Evolutionary conservation across 53 echinoderm and acorn worm genomes (phyloP).

Genomic region (Antedon mediterranea): DNA sequence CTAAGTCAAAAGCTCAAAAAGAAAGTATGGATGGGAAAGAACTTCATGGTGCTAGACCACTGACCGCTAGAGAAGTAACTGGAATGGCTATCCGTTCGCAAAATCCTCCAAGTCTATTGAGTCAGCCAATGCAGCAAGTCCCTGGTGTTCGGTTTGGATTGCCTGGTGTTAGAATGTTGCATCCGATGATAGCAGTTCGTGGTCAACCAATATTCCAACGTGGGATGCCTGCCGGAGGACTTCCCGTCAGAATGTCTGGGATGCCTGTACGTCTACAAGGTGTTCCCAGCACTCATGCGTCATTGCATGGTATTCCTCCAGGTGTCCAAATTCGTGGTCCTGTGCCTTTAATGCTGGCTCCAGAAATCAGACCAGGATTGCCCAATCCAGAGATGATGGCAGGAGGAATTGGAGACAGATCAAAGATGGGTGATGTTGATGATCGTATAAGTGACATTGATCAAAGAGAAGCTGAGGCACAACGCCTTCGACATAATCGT

Average conservation of each 20-base stretch:
- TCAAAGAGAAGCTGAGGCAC: background rate
- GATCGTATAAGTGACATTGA: background rate
- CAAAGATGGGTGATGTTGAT: conserved; percentile 1
- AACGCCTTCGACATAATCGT: background rate
- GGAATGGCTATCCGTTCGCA: background rate
- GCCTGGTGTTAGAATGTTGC: conserved; percentile 32
- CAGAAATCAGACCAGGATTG: background rate
- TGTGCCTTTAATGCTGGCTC: background rate
- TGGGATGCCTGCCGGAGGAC: conserved; percentile 14
- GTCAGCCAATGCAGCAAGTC: background rate
- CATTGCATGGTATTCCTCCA: background rate
- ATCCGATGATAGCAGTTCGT: conserved; percentile 27
- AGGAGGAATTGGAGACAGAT: background rate
- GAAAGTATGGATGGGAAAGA: background rate
- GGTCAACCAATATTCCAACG: conserved; percentile 30
- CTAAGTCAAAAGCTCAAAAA: background rate
- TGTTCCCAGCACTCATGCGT: no score
- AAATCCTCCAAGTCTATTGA: background rate
- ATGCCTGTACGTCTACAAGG: background rate
- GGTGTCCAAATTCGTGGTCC: background rate
- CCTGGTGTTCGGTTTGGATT: conserved; percentile 6
- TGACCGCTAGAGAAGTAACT: background rate
- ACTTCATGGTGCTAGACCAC: background rate
- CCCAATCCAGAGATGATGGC: background rate
- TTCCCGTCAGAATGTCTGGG: background rate